A percentile compares a stretch with the other conserved stretches of the same genome.
phyloP scores from a whole-genome alignment of 2,113 vertebrate species.

The Phalacrocorax aristotelis region DNA sequence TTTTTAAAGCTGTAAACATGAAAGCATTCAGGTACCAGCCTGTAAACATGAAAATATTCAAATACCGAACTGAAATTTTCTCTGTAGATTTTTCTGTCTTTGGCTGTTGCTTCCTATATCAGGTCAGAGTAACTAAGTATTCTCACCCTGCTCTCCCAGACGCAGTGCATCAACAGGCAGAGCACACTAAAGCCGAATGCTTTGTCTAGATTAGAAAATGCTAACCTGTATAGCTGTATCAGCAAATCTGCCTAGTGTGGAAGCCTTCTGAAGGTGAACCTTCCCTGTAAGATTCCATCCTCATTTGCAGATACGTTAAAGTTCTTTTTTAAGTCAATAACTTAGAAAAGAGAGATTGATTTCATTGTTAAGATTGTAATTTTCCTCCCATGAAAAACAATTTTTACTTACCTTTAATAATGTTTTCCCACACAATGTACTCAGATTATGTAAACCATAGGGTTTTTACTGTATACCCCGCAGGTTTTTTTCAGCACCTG shows the following conservation, averaged over 20 bases:
- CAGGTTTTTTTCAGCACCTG: neutral
- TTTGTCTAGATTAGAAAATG: slow-evolving; percentile 26
- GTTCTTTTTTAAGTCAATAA: neutral
- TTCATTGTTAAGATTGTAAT: neutral
- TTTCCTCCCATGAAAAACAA: neutral
- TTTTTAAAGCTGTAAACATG: neutral
- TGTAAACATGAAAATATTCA: neutral
- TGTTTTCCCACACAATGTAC: neutral
- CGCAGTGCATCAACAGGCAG: slow-evolving; percentile 48
- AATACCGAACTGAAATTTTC: neutral
- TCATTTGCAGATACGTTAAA: neutral
- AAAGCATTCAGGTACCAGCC: neutral
- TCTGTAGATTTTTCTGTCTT: neutral
- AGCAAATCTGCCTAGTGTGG: neutral
- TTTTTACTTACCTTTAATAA: neutral
- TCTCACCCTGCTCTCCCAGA: neutral
- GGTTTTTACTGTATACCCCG: neutral
- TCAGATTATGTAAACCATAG: neutral
- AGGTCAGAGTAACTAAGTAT: neutral
- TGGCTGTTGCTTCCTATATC: neutral
- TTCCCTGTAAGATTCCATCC: neutral
- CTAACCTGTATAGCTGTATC: slow-evolving; percentile 21
- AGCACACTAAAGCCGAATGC: slow-evolving; percentile 3
- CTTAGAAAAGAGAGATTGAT: neutral
- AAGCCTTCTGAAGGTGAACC: slow-evolving; percentile 28